These are phyloP conservation scores for Daktulosphaira vitifoliae DNA, from an alignment of 1,140 invertebrate species.

Conservation along the genomic window DNA sequence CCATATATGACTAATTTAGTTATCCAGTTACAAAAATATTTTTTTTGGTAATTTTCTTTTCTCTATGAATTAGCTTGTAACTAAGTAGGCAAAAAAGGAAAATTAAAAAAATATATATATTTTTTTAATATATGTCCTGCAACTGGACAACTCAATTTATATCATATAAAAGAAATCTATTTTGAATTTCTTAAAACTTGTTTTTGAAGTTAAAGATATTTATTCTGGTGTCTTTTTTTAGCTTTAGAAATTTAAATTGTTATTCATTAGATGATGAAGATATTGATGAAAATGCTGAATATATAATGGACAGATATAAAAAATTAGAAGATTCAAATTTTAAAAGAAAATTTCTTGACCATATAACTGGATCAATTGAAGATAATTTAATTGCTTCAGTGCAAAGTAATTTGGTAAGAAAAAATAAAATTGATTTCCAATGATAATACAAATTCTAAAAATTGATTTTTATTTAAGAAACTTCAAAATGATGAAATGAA, in stretches of 20 bases:
- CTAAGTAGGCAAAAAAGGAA: too few relatives aligned
- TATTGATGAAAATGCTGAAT: slow-evolving; percentile 27
- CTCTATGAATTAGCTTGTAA: too few relatives aligned
- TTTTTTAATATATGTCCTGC: too few relatives aligned
- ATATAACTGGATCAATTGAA: slow-evolving; percentile 40
- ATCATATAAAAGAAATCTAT: too few relatives aligned
- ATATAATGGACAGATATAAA: slow-evolving; percentile 38
- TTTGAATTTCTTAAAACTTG: too few relatives aligned
- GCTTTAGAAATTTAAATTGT: slow-evolving; percentile 20
- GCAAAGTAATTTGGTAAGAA: slow-evolving; percentile 31
- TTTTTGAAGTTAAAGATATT: too few relatives aligned
- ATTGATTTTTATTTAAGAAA: slow-evolving; percentile 29
- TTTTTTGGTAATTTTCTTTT: too few relatives aligned
- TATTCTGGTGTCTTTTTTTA: neutral
- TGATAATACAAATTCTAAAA: neutral
- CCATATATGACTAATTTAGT: too few relatives aligned
- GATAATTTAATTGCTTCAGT: slow-evolving; percentile 36
- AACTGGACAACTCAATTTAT: too few relatives aligned
- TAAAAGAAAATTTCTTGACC: slow-evolving; percentile 41
- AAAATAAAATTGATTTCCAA: neutral
- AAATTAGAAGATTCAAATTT: slow-evolving; percentile 41
- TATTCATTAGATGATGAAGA: slow-evolving; percentile 17
- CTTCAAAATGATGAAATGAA: slow-evolving; percentile 36
- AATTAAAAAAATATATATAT: too few relatives aligned
- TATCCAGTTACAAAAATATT: too few relatives aligned